phyloP scores from a whole-genome alignment of 2,888 invertebrate species.

The Lasiommata megera region DNA sequence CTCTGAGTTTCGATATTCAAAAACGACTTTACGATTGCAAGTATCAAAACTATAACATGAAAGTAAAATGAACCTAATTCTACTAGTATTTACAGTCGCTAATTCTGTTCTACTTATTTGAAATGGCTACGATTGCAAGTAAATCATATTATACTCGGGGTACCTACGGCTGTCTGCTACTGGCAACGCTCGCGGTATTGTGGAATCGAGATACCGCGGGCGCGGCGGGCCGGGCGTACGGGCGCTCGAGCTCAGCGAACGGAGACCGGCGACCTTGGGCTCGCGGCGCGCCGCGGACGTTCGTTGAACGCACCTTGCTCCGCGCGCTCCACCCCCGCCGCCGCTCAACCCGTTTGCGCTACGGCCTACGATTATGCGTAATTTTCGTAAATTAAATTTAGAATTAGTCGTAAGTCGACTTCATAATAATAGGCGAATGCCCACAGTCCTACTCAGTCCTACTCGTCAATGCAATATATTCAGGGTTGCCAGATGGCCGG shows the following conservation, averaged over 20 bases:
- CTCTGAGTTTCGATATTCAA: no score
- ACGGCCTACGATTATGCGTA: slow-evolving; percentile 58
- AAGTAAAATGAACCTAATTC: no score
- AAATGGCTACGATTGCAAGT: no score
- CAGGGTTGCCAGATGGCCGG: no score
- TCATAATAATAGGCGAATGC: slow-evolving; percentile 32
- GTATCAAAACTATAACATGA: no score
- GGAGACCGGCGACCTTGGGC: slow-evolving; percentile 79
- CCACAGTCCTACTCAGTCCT: slow-evolving; percentile 17
- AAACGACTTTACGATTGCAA: no score
- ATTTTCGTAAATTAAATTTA: slow-evolving; percentile 54
- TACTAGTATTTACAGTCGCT: no score
- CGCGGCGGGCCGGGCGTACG: slow-evolving; percentile 33
- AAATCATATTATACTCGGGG: no score
- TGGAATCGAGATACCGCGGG: slow-evolving; percentile 8
- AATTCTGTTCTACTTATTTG: no score
- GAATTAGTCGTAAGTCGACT: slow-evolving; percentile 34
- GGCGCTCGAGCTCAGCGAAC: slow-evolving; percentile 45
- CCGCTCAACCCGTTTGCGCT: slow-evolving; percentile 63
- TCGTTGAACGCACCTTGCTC: slow-evolving; percentile 66
- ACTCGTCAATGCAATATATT: slow-evolving; percentile 6
- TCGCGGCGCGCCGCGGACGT: slow-evolving; percentile 76
- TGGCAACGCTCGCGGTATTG: no score
- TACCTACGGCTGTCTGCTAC: no score
- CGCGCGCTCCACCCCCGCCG: slow-evolving; percentile 33